Evolutionary conservation across 2,888 invertebrate species (phyloP).

Genomic region (Drosophila mettleri): DNA sequence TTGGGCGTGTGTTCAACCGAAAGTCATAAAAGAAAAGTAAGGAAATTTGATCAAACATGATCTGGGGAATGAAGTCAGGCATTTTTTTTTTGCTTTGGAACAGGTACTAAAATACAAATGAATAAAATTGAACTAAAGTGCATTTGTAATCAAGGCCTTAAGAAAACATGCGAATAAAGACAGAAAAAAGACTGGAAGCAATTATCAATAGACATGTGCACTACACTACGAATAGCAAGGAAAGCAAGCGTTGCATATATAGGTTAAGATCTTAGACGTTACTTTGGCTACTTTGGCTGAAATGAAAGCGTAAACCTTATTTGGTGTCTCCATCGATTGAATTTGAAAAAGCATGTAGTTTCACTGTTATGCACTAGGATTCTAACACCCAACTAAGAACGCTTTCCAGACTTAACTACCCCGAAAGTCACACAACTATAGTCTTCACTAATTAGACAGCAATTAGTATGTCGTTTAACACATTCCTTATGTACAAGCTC

Average conservation of each 20-base stretch:
- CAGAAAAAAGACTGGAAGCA: slow-evolving; percentile 24
- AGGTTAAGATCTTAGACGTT: slow-evolving; percentile 26
- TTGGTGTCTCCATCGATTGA: slow-evolving; percentile 12
- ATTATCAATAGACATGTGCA: slow-evolving; percentile 2
- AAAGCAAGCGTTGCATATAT: slow-evolving; percentile 44
- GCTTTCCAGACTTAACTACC: slow-evolving; percentile 24
- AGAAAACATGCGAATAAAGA: slow-evolving; percentile 58
- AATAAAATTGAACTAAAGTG: slow-evolving; percentile 15
- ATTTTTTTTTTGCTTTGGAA: slow-evolving; percentile 24
- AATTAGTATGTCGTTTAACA: slow-evolving; percentile 14
- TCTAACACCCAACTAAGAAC: slow-evolving; percentile 50
- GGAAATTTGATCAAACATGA: slow-evolving; percentile 56
- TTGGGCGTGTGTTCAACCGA: slow-evolving; percentile 24
- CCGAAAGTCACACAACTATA: slow-evolving; percentile 31
- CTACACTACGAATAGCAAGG: slow-evolving; percentile 34
- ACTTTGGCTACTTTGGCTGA: slow-evolving; percentile 31
- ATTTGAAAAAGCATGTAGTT: slow-evolving; percentile 43
- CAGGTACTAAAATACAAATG: slow-evolving; percentile 27
- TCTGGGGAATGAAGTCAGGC: slow-evolving; percentile 53
- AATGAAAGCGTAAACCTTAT: slow-evolving; percentile 32
- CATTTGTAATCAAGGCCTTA: slow-evolving; percentile 18
- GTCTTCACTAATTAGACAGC: slow-evolving; percentile 35
- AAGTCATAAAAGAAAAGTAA: slow-evolving; percentile 44
- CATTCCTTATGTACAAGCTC: slow-evolving; percentile 1
- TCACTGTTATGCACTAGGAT: slow-evolving; percentile 29